A percentile compares a stretch with the other conserved stretches of the same genome.
These are phyloP conservation scores for Agraylea sexmaculata DNA, from an alignment of 1,140 invertebrate genomes.

Conservation along the genomic window DNA sequence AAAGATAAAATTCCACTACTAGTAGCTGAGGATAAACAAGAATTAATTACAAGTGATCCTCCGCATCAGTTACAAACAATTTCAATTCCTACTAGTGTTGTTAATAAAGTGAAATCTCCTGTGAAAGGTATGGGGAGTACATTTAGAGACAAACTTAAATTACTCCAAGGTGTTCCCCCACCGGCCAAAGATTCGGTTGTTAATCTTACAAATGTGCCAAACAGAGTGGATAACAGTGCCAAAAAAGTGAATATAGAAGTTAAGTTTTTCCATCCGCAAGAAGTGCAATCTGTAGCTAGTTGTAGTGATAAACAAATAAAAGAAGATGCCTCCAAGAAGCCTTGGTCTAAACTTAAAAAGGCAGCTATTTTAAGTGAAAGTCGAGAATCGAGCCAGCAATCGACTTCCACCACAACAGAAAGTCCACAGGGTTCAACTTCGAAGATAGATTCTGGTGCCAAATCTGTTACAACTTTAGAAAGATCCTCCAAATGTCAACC, in stretches of 20 bases:
- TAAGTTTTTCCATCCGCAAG: slow-evolving; percentile 21
- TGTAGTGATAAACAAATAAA: slow-evolving; percentile 25
- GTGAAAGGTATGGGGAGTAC: slow-evolving; percentile 34
- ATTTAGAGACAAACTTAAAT: slow-evolving; percentile 37
- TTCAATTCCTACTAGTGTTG: slow-evolving; percentile 39
- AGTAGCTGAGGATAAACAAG: slow-evolving; percentile 23
- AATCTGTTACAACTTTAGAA: slow-evolving; percentile 21
- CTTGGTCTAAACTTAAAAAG: slow-evolving; percentile 45
- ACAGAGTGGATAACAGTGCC: slow-evolving; percentile 17
- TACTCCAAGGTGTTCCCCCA: slow-evolving; percentile 28
- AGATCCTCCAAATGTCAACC: slow-evolving; percentile 10
- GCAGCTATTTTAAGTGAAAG: slow-evolving; percentile 36
- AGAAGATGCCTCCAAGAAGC: slow-evolving; percentile 32
- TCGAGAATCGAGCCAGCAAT: slow-evolving; percentile 11
- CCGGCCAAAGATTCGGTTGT: slow-evolving; percentile 26
- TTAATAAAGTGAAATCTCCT: slow-evolving; percentile 40
- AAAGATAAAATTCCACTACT: slow-evolving; percentile 14
- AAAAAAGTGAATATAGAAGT: slow-evolving; percentile 24
- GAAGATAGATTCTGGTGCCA: slow-evolving; percentile 18
- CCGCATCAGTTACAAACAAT: slow-evolving; percentile 27
- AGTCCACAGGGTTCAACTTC: slow-evolving; percentile 13
- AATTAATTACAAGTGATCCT: slow-evolving; percentile 2
- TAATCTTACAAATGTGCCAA: slow-evolving; percentile 18
- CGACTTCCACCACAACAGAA: slow-evolving; percentile 8
- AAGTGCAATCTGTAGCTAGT: slow-evolving; percentile 28